Evolutionary conservation across 1,140 invertebrate species (phyloP).

Genomic region (Streblospio benedicti): DNA sequence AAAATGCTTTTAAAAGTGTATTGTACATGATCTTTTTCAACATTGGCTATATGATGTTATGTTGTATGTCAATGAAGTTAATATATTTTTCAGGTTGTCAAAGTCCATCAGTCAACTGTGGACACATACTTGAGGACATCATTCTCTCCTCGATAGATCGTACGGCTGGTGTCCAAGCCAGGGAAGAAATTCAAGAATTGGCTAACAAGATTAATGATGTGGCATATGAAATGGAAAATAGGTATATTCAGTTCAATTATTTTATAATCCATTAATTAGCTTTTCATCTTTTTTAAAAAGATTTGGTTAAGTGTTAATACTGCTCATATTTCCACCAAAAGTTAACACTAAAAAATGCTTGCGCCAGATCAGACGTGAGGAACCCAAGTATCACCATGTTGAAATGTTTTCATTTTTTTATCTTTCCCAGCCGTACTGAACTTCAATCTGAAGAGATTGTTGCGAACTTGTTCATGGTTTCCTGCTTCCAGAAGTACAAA

Average conservation of each 20-base stretch:
- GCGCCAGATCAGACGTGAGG: background rate
- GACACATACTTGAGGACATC: constrained; percentile 59
- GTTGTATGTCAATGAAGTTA: too few species aligned
- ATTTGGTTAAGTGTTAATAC: too few species aligned
- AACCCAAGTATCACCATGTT: background rate
- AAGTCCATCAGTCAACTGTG: constrained; percentile 55
- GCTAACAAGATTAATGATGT: constrained; percentile 56
- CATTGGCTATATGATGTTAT: too few species aligned
- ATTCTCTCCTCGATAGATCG: constrained; percentile 55
- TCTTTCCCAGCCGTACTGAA: constrained; percentile 35
- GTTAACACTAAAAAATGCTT: too few species aligned
- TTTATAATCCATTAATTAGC: too few species aligned
- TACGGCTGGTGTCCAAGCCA: constrained; percentile 52
- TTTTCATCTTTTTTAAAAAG: too few species aligned
- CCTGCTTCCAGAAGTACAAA: constrained; percentile 54
- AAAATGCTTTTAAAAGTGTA: too few species aligned
- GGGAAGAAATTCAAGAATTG: constrained; percentile 50
- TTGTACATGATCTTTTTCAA: too few species aligned
- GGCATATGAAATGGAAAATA: constrained; percentile 45
- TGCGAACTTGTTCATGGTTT: constrained; percentile 57
- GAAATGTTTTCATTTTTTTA: background rate
- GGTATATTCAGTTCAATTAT: too few species aligned
- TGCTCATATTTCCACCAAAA: too few species aligned
- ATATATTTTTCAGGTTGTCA: constrained; percentile 44
- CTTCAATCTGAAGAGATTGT: constrained; percentile 55